Evolutionary conservation across 2,797 vertebrate genomes (phyloP).

Genomic region (Acanthopagrus latus): DNA sequence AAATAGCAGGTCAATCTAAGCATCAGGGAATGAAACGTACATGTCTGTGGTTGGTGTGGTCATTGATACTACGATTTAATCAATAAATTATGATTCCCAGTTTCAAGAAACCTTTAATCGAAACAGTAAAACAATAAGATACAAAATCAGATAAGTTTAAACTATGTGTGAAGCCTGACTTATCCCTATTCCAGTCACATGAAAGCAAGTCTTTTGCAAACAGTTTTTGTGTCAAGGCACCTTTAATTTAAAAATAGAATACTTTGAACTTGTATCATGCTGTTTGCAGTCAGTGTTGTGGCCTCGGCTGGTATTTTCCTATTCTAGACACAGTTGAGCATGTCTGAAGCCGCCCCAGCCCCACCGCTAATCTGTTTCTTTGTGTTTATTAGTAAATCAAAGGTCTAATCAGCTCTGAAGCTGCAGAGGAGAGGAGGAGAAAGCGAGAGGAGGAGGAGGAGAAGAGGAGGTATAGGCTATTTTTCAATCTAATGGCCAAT

Average conservation of each 20-base stretch:
- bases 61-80: conserved; percentile 19
- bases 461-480: conserved; percentile 73
- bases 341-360: conserved; percentile 49
- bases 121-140: not conserved
- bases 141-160: conserved; percentile 4
- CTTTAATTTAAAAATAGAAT: conserved; percentile 16
- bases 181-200: not conserved
- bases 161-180: conserved; percentile 1
- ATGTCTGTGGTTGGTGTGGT: not conserved
- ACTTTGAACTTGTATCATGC: conserved; percentile 5
- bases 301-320: conserved; percentile 31
- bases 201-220: not conserved
- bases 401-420: conserved; percentile 85
- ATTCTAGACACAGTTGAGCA: conserved; percentile 41
- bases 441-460: conserved; percentile 57
- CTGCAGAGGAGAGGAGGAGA: conserved; percentile 70
- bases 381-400: conserved; percentile 87
- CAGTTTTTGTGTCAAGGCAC: conserved; percentile 1
- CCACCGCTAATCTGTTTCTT: conserved; percentile 74
- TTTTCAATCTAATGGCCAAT: conserved; percentile 88
- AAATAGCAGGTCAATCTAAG: conserved; percentile 28
- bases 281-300: conserved; percentile 12
- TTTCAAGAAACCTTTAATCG: not conserved
- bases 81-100: not conserved
- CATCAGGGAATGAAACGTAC: conserved; percentile 10